Conservation (phyloP, 2,888 invertebrate species). For the Protula sp. region DNA sequence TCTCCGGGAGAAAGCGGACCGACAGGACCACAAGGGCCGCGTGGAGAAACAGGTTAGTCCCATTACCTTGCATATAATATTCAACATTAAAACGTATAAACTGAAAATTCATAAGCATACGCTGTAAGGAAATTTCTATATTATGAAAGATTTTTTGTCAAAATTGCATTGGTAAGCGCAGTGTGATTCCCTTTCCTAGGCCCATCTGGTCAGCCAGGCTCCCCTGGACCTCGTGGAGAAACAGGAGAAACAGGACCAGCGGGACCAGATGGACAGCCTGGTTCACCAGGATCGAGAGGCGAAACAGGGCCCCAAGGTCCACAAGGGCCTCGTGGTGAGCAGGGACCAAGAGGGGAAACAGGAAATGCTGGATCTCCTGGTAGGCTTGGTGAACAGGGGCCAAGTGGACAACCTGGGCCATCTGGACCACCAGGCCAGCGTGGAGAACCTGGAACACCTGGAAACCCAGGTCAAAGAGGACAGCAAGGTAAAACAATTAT, state of each 20-base stretch:
- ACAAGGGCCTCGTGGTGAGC: conserved; percentile 10
- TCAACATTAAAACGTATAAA: too few species aligned
- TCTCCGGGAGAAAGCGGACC: conserved; percentile 29
- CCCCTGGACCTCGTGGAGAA: conserved; percentile 12
- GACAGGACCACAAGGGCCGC: neutral
- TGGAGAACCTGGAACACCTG: conserved; percentile 11
- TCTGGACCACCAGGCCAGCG: conserved; percentile 9
- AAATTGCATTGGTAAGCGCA: too few species aligned
- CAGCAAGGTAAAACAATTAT: conserved; percentile 4
- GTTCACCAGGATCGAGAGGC: conserved; percentile 11
- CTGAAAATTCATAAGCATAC: too few species aligned
- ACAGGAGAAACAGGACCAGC: neutral
- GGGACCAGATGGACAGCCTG: conserved; percentile 9
- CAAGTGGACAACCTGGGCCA: conserved; percentile 13
- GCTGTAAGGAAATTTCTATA: too few species aligned
- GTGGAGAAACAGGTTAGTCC: neutral
- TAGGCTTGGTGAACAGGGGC: conserved; percentile 11
- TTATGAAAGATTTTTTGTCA: too few species aligned
- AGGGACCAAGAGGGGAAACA: conserved; percentile 3
- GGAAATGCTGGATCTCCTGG: neutral
- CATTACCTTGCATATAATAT: too few species aligned
- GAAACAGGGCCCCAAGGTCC: conserved; percentile 12
- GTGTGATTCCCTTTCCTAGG: too few species aligned
- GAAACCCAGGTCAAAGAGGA: neutral
- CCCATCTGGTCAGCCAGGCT: too few species aligned